A percentile compares a stretch with the other conserved stretches of the same genome.
phyloP scores from a whole-genome alignment of 2,113 vertebrate genomes.

The Corythoichthys intestinalis region DNA sequence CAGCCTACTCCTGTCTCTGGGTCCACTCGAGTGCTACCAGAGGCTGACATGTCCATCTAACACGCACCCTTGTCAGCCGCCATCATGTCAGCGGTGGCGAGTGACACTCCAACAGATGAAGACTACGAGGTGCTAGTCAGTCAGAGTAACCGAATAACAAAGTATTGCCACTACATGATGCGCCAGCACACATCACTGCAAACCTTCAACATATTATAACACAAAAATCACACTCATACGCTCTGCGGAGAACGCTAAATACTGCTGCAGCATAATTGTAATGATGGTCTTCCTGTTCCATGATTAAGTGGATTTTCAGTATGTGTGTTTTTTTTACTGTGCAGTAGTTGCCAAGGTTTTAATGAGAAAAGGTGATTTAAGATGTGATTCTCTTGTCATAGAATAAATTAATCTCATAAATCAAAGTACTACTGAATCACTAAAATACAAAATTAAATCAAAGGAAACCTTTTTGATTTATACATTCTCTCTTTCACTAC shows the following conservation, averaged over 20 bases:
- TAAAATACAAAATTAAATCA: no score
- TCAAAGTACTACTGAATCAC: no score
- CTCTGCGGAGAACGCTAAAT: neutral
- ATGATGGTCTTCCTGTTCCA: neutral
- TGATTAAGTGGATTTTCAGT: neutral
- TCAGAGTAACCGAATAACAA: neutral
- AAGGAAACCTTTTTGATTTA: no score
- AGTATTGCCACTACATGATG: neutral
- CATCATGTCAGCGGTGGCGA: constrained; percentile 61
- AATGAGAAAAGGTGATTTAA: neutral
- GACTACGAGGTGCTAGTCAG: constrained; percentile 71
- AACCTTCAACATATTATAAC: no score
- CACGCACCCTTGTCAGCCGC: neutral
- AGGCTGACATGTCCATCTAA: constrained; percentile 9
- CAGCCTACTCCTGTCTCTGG: constrained; percentile 3
- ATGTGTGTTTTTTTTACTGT: neutral
- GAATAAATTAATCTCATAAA: no score
- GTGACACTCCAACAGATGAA: constrained; percentile 66
- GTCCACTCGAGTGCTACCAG: neutral
- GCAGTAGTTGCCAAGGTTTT: neutral
- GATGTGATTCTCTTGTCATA: neutral
- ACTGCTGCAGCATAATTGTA: neutral
- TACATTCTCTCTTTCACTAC: neutral
- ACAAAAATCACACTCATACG: neutral
- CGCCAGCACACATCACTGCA: no score